A percentile compares a stretch with the other conserved stretches of the same genome.
These are phyloP conservation scores for Myopa tessellatipennis DNA, from an alignment of 2,888 invertebrate species.

Conservation along the genomic window DNA sequence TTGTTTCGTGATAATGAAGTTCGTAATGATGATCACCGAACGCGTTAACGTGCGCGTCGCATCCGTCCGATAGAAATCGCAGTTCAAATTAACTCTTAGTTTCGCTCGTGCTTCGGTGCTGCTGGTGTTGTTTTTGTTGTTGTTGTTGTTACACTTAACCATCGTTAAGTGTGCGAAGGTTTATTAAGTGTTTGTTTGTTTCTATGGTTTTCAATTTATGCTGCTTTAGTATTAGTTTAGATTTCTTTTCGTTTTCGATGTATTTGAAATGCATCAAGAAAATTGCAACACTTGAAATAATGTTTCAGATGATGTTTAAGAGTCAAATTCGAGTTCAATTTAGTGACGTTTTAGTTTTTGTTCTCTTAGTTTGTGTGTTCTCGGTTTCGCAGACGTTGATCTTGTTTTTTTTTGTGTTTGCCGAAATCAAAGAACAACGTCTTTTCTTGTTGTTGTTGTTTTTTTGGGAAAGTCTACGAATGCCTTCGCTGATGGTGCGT, in stretches of 20 bases:
- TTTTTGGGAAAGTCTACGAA: slow-evolving; percentile 19
- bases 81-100: slow-evolving; percentile 5
- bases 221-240: not conserved
- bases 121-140: not conserved
- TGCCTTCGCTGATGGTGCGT: not conserved
- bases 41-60: slow-evolving; percentile 11
- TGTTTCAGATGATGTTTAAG: not conserved
- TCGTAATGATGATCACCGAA: not conserved
- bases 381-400: not conserved
- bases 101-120: slow-evolving; percentile 1
- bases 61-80: slow-evolving; percentile 27
- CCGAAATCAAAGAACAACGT: not conserved
- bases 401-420: not conserved
- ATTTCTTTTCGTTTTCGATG: not conserved
- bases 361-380: not conserved
- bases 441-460: too few relatives aligned
- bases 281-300: not conserved
- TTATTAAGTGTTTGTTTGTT: not conserved
- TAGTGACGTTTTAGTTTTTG: not conserved
- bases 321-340: not conserved
- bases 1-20: too few relatives aligned
- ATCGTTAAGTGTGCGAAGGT: not conserved
- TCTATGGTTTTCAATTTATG: not conserved
- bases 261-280: not conserved
- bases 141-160: not conserved